Conservation (phyloP, 2,113 vertebrate species). For the Fulmarus glacialis region DNA sequence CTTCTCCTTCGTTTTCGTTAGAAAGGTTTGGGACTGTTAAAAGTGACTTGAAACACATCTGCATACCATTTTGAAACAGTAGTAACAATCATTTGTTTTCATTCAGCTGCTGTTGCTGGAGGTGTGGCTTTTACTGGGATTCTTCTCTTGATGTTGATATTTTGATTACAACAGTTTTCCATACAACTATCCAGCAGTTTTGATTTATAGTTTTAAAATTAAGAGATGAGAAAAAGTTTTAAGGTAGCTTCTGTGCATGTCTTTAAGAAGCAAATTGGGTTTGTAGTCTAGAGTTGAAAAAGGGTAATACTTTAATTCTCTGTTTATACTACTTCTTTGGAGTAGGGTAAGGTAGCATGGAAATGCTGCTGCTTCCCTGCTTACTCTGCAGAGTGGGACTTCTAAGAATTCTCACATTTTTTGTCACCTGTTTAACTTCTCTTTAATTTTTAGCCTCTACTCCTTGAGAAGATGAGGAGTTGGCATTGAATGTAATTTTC, state of each 20-base stretch:
- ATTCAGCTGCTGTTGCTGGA: background rate
- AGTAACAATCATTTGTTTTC: background rate
- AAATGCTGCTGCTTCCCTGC: background rate
- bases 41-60: background rate
- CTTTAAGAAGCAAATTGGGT: background rate
- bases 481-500: background rate
- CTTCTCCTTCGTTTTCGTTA: background rate
- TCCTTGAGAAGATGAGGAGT: background rate
- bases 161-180: background rate
- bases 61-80: background rate
- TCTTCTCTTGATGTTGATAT: background rate
- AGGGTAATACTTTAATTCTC: background rate
- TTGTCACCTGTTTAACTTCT: background rate
- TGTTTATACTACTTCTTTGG: background rate
- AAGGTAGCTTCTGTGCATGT: background rate
- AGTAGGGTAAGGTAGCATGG: background rate
- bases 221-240: background rate
- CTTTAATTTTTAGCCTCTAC: background rate
- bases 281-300: background rate
- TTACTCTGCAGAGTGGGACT: background rate
- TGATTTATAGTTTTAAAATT: background rate
- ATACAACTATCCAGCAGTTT: background rate
- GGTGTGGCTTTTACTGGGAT: background rate
- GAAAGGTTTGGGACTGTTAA: background rate
- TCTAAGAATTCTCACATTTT: background rate